Percentiles rank a stretch among this genome's conserved stretches.
phyloP scores from a whole-genome alignment of 2,888 invertebrate genomes.

The Coenonympha arcania region DNA sequence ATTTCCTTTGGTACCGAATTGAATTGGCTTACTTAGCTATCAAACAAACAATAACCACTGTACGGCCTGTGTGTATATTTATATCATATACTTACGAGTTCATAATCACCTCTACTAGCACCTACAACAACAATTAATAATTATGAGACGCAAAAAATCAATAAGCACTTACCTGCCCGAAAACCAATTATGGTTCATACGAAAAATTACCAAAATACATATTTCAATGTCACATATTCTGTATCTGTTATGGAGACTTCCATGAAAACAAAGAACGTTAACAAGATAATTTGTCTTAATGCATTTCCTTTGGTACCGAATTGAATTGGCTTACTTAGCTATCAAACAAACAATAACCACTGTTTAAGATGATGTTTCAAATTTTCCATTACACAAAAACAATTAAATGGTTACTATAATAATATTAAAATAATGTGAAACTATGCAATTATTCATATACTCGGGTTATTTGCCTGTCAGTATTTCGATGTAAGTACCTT shows the following conservation, averaged over 20 bases:
- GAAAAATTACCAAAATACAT: background rate
- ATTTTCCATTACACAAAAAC: too few species aligned
- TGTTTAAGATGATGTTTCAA: background rate
- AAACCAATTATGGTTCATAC: background rate
- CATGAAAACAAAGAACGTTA: background rate
- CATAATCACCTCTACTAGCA: too few species aligned
- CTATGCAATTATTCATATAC: too few species aligned
- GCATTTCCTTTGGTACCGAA: background rate
- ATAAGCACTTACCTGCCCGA: too few species aligned
- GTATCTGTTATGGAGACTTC: background rate
- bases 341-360: background rate
- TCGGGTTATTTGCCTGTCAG: too few species aligned
- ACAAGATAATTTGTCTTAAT: background rate
- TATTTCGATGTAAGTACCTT: too few species aligned
- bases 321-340: background rate
- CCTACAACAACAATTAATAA: too few species aligned
- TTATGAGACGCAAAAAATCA: too few species aligned
- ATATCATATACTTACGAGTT: too few species aligned
- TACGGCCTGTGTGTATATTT: too few species aligned
- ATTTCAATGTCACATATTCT: background rate
- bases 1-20: background rate
- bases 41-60: background rate
- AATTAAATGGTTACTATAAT: too few species aligned
- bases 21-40: background rate
- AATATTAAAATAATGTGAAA: too few species aligned